Conservation (phyloP, 1,140 invertebrate species). For the Thereuonema tuberculata region DNA sequence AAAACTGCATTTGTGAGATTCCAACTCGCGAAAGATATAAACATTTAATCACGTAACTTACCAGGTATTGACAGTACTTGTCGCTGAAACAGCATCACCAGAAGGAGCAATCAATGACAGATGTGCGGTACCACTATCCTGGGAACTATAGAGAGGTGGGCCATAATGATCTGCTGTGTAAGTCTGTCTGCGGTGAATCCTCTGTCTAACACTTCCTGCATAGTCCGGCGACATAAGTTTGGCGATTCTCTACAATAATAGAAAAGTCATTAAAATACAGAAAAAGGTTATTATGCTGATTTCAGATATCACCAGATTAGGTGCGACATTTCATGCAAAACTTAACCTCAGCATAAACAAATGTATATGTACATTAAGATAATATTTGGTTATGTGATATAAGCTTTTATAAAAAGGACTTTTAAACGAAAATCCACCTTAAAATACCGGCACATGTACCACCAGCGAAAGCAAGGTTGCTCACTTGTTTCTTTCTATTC, state of each 20-base stretch:
- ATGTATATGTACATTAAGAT: slow-evolving; percentile 32
- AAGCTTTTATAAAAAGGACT: too few relatives aligned
- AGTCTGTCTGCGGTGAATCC: slow-evolving; percentile 54
- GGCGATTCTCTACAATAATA: slow-evolving; percentile 36
- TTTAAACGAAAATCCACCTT: too few relatives aligned
- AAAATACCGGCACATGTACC: too few relatives aligned
- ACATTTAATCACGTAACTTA: too few relatives aligned
- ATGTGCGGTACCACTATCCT: slow-evolving; percentile 80
- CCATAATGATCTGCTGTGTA: slow-evolving; percentile 53
- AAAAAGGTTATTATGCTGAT: too few relatives aligned
- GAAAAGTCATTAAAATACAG: background rate
- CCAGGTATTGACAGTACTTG: slow-evolving; percentile 66
- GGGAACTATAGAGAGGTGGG: slow-evolving; percentile 37
- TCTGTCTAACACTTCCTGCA: slow-evolving; percentile 42
- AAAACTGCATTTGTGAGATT: too few relatives aligned
- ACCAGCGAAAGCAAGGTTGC: too few relatives aligned
- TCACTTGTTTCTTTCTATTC: too few relatives aligned
- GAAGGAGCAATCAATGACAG: slow-evolving; percentile 66
- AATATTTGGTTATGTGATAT: too few relatives aligned
- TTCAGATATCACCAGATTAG: background rate
- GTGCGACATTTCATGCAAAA: background rate
- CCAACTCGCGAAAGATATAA: too few relatives aligned
- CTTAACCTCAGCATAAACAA: background rate
- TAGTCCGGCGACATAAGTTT: slow-evolving; percentile 50
- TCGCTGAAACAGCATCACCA: slow-evolving; percentile 85